phyloP scores from a whole-genome alignment of 2,113 vertebrate species.

The Thamnaconus septentrionalis region DNA sequence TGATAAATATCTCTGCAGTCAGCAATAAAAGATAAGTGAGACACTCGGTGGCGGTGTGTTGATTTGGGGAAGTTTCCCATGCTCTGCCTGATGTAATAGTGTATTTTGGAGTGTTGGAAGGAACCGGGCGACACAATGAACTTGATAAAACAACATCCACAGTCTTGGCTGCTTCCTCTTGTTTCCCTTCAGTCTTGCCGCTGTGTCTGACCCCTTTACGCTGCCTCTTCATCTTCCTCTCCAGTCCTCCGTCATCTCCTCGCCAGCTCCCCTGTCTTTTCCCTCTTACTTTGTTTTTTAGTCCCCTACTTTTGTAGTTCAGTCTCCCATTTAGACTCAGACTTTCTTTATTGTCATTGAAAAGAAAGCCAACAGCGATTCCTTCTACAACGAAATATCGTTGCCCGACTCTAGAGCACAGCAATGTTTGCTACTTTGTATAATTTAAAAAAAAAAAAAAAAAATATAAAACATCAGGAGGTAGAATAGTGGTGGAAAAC shows the following conservation, averaged over 20 bases:
- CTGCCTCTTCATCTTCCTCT: constrained; percentile 34
- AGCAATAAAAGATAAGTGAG: constrained; percentile 36
- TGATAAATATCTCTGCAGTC: constrained; percentile 40
- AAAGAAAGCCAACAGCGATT: too few species aligned
- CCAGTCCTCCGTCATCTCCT: background rate
- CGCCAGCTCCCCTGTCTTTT: constrained; percentile 16
- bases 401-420: too few species aligned
- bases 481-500: too few species aligned
- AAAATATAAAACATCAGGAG: too few species aligned
- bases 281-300: constrained; percentile 25
- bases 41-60: constrained; percentile 28
- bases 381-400: too few species aligned
- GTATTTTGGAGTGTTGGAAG: constrained; percentile 73
- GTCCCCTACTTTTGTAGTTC: background rate
- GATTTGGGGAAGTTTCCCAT: constrained; percentile 67
- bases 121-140: constrained; percentile 62
- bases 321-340: too few species aligned
- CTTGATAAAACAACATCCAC: constrained; percentile 72
- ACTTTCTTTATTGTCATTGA: too few species aligned
- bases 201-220: constrained; percentile 50
- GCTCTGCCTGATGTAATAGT: constrained; percentile 73
- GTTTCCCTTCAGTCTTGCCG: constrained; percentile 66
- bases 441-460: too few species aligned
- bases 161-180: constrained; percentile 67
- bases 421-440: too few species aligned